These are phyloP conservation scores for Drosophila gunungcola DNA, from an alignment of 1,140 invertebrate species.

Conservation along the genomic window DNA sequence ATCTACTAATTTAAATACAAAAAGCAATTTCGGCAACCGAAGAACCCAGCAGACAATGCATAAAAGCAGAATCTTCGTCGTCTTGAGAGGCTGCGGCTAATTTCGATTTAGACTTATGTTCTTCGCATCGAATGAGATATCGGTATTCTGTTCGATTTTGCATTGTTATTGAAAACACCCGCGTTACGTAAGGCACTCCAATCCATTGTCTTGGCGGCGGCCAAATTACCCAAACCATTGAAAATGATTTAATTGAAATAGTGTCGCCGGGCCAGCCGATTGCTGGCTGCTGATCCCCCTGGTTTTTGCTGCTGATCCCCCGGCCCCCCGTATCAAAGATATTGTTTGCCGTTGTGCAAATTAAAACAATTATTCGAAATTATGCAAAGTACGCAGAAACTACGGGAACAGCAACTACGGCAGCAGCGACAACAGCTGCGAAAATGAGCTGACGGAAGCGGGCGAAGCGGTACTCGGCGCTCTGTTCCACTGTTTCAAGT, in stretches of 20 bases:
- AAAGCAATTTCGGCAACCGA: constrained; percentile 53
- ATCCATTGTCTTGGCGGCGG: constrained; percentile 24
- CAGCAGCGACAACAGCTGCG: constrained; percentile 64
- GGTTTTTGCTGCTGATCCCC: constrained; percentile 12
- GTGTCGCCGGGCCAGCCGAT: constrained; percentile 56
- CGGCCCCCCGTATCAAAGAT: constrained; percentile 45
- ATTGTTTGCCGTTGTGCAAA: constrained; percentile 76
- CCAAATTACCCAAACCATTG: constrained; percentile 55
- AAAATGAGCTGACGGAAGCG: constrained; percentile 74
- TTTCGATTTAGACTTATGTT: constrained; percentile 72
- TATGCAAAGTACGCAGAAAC: constrained; percentile 78
- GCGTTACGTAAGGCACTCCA: constrained; percentile 29
- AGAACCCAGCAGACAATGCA: constrained; percentile 65
- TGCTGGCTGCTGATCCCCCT: constrained; percentile 29
- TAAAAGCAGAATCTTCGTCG: constrained; percentile 43
- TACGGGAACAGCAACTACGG: constrained; percentile 41
- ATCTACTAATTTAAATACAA: constrained; percentile 79
- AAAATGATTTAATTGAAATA: constrained; percentile 72
- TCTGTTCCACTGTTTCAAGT: constrained; percentile 37
- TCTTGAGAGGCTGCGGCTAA: constrained; percentile 31
- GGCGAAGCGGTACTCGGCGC: constrained; percentile 21
- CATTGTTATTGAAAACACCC: constrained; percentile 66
- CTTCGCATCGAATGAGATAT: constrained; percentile 56
- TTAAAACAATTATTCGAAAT: constrained; percentile 77
- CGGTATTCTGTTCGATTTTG: constrained; percentile 60